These are phyloP conservation scores for Ictalurus punctatus DNA, from an alignment of 2,113 vertebrate genomes.

Conservation along the genomic window DNA sequence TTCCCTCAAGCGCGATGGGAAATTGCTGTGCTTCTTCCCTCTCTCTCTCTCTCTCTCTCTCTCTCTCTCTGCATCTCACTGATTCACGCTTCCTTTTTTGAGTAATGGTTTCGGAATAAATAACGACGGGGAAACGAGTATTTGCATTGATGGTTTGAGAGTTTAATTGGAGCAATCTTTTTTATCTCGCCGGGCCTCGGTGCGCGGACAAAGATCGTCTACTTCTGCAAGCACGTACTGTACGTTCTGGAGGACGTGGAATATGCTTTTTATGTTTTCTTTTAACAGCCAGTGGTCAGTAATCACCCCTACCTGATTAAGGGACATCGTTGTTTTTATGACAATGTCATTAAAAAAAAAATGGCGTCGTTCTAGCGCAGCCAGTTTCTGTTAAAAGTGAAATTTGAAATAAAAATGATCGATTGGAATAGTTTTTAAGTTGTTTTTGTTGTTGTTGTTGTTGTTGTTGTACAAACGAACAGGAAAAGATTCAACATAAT, in stretches of 20 bases:
- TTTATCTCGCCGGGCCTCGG: not conserved
- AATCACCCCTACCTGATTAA: not conserved
- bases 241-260: too few species aligned
- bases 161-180: constrained; percentile 59
- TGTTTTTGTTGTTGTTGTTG: too few species aligned
- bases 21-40: constrained; percentile 69
- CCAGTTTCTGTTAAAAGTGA: not conserved
- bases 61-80: constrained; percentile 6
- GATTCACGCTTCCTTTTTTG: constrained; percentile 58
- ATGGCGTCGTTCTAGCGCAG: not conserved
- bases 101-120: constrained; percentile 68
- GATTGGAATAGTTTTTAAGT: too few species aligned
- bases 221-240: not conserved
- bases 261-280: too few species aligned
- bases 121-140: constrained; percentile 53
- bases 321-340: not conserved
- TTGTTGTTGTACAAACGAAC: not conserved
- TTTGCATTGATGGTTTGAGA: constrained; percentile 64
- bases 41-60: not conserved
- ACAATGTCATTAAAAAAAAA: not conserved
- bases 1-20: constrained; percentile 68
- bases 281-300: too few species aligned
- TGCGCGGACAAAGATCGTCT: not conserved
- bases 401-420: not conserved
- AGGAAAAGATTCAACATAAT: not conserved